Evolutionary conservation across 92 coral and sea anemone genomes (phyloP).

Genomic region (Hydrozoanthus gracilis): DNA sequence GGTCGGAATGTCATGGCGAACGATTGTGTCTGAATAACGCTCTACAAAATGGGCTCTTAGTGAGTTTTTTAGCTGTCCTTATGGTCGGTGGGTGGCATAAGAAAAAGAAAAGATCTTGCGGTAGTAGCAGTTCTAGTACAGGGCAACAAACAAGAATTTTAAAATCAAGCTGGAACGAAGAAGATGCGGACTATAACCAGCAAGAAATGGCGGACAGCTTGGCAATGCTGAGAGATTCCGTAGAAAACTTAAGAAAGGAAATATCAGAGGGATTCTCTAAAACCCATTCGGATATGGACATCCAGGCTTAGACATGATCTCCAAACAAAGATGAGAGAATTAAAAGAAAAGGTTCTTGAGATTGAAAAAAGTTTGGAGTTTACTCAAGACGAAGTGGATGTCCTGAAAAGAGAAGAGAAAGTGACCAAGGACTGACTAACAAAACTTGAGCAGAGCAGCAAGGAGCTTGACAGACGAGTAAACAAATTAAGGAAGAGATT

Average conservation of each 20-base stretch:
- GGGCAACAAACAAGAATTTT: neutral
- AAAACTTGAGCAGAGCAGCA: neutral
- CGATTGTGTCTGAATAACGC: neutral
- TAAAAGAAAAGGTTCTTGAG: neutral
- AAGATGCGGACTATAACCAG: neutral
- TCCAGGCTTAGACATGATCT: slow-evolving; percentile 4
- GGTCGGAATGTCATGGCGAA: neutral
- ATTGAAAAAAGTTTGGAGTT: slow-evolving; percentile 14
- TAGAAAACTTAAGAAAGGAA: slow-evolving; percentile 1
- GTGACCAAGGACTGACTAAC: neutral
- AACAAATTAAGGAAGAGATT: neutral
- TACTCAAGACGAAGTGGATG: slow-evolving; percentile 4
- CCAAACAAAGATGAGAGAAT: neutral
- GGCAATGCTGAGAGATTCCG: neutral
- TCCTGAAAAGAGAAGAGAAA: neutral
- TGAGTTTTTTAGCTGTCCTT: neutral
- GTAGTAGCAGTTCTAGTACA: slow-evolving; percentile 4
- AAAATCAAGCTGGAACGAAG: neutral
- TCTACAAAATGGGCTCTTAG: neutral
- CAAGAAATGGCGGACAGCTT: neutral
- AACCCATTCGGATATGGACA: slow-evolving; percentile 16
- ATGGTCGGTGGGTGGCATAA: slow-evolving; percentile 14
- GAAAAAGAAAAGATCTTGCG: neutral
- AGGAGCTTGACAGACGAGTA: neutral
- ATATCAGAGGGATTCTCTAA: slow-evolving; percentile 7